Conservation (phyloP, 2,888 invertebrate species). For the Danaus chrysippus region DNA sequence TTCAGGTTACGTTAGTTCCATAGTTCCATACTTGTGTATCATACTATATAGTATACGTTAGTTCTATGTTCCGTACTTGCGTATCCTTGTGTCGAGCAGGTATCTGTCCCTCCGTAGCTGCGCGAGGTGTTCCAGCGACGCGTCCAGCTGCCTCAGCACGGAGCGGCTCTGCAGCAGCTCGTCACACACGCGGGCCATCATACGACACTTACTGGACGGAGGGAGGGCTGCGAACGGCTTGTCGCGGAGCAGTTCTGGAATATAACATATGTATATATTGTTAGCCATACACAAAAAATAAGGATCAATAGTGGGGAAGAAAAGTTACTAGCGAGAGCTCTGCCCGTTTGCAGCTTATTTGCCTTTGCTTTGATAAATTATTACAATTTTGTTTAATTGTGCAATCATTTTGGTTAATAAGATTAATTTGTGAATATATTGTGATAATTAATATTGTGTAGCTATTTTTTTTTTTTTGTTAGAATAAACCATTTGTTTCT, state of each 20-base stretch:
- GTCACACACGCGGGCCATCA: slow-evolving; percentile 95
- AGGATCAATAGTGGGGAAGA: too few species aligned
- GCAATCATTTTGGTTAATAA: too few species aligned
- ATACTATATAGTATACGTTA: background rate
- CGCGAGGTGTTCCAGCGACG: slow-evolving; percentile 90
- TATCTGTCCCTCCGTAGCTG: slow-evolving; percentile 94
- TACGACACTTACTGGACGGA: slow-evolving; percentile 91
- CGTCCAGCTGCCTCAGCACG: slow-evolving; percentile 93
- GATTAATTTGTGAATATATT: too few species aligned
- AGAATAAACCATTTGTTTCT: too few species aligned
- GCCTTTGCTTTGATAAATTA: too few species aligned
- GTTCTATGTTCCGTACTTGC: slow-evolving; percentile 83
- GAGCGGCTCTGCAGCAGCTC: slow-evolving; percentile 96
- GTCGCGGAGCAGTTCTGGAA: slow-evolving; percentile 84
- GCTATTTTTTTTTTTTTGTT: too few species aligned
- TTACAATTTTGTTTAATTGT: too few species aligned
- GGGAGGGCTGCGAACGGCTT: slow-evolving; percentile 92
- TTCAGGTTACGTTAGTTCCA: background rate
- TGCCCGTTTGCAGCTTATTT: too few species aligned
- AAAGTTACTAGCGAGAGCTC: too few species aligned
- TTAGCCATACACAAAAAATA: too few species aligned
- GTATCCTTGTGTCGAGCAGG: slow-evolving; percentile 93
- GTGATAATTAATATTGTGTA: too few species aligned
- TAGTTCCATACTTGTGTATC: background rate
- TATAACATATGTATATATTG: background rate